Conservation (phyloP, 1,140 invertebrate genomes). For the Leptestheria dahalacensis region DNA sequence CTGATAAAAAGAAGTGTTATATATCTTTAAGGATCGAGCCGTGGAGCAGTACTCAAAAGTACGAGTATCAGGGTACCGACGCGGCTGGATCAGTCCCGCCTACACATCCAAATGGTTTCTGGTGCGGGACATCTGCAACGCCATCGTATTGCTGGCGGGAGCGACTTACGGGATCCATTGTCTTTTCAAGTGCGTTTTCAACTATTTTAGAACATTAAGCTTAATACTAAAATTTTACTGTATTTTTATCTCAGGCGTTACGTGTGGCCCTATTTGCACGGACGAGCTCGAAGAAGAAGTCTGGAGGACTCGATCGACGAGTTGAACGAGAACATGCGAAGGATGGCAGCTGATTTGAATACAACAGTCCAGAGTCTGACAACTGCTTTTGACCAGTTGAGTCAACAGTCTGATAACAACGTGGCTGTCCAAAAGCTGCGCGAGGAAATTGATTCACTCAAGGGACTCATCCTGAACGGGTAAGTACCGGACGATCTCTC, state of each 20-base stretch:
- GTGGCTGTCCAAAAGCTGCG: constrained; percentile 48
- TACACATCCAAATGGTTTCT: constrained; percentile 28
- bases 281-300: constrained; percentile 40
- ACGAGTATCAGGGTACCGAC: not conserved
- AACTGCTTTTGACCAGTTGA: constrained; percentile 27
- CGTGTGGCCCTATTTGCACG: constrained; percentile 43
- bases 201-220: not conserved
- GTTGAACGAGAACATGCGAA: constrained; percentile 45
- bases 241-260: constrained; percentile 37
- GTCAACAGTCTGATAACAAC: constrained; percentile 22
- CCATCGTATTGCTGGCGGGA: constrained; percentile 48
- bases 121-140: constrained; percentile 47
- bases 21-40: not conserved
- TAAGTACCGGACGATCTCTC: constrained; percentile 32
- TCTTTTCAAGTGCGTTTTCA: constrained; percentile 14
- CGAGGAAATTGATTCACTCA: constrained; percentile 55
- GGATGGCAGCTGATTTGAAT: constrained; percentile 38
- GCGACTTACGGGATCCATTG: constrained; percentile 16
- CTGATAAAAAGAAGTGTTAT: not conserved
- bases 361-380: constrained; percentile 39
- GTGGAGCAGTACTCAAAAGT: constrained; percentile 4
- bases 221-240: constrained; percentile 18
- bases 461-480: constrained; percentile 49
- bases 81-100: not conserved
- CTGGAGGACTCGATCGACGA: constrained; percentile 45